Percentiles rank a stretch among this genome's conserved stretches.
phyloP scores from a whole-genome alignment of 1,140 invertebrate species.

The Drosophila orena region DNA sequence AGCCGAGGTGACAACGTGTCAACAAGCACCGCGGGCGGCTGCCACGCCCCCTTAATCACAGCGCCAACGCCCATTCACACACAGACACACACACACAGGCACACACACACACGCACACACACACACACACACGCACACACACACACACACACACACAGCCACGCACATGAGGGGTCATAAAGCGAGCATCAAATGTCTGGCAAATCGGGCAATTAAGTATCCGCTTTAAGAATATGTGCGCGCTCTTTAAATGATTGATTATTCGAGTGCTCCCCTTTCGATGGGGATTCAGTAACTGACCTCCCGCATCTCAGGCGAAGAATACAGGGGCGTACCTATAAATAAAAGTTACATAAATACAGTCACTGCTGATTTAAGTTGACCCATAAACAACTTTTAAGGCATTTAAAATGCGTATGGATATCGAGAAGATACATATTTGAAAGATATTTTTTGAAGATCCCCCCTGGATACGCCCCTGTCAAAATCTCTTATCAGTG shows the following conservation, averaged over 20 bases:
- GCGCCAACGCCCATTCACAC: background rate
- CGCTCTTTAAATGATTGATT: conserved; percentile 54
- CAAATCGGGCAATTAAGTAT: conserved; percentile 57
- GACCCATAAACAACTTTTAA: no score
- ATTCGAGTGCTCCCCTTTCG: conserved; percentile 37
- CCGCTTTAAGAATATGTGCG: conserved; percentile 34
- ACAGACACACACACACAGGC: background rate
- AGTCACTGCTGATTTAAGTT: no score
- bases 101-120: background rate
- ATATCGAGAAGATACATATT: background rate
- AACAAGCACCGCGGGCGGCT: conserved; percentile 71
- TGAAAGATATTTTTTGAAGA: background rate
- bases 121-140: background rate
- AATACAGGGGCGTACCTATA: background rate
- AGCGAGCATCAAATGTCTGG: conserved; percentile 18
- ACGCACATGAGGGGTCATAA: conserved; percentile 16
- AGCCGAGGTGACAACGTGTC: conserved; percentile 79
- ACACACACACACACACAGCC: background rate
- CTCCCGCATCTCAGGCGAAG: background rate
- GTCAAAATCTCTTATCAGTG: conserved; percentile 6
- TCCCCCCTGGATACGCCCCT: no score
- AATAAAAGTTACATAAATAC: no score
- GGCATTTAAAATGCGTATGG: no score
- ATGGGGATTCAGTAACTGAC: background rate
- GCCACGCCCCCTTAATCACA: conserved; percentile 27